Conservation (phyloP, 2,797 vertebrate species). For the Periparus ater region DNA sequence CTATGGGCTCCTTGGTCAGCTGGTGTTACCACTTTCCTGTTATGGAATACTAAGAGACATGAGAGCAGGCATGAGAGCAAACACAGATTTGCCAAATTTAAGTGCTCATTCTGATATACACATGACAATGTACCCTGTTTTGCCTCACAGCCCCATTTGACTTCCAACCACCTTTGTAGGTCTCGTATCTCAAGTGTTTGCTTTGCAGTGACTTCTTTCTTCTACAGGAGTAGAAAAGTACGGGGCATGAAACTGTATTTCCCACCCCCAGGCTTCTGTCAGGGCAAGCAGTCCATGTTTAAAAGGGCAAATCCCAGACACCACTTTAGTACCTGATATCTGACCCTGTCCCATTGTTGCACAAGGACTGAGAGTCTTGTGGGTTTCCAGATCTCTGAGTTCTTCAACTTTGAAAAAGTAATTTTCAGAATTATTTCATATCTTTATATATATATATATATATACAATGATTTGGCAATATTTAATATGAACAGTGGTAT, state of each 20-base stretch:
- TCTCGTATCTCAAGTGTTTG: accelerated
- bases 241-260: background rate
- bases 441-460: background rate
- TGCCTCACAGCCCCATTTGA: background rate
- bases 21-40: background rate
- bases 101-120: background rate
- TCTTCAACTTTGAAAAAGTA: background rate
- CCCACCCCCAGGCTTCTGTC: background rate
- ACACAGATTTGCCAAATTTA: background rate
- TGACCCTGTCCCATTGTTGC: background rate
- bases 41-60: background rate
- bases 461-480: background rate
- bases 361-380: background rate
- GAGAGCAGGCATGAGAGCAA: background rate
- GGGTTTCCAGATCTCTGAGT: background rate
- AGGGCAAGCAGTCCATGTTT: background rate
- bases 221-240: background rate
- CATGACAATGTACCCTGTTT: background rate
- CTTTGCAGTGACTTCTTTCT: background rate
- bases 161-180: background rate
- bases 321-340: background rate
- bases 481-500: background rate
- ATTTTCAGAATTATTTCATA: background rate
- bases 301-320: background rate
- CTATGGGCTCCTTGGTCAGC: background rate